These are phyloP conservation scores for Hedya salicella DNA, from an alignment of 2,888 invertebrate species.

Conservation along the genomic window DNA sequence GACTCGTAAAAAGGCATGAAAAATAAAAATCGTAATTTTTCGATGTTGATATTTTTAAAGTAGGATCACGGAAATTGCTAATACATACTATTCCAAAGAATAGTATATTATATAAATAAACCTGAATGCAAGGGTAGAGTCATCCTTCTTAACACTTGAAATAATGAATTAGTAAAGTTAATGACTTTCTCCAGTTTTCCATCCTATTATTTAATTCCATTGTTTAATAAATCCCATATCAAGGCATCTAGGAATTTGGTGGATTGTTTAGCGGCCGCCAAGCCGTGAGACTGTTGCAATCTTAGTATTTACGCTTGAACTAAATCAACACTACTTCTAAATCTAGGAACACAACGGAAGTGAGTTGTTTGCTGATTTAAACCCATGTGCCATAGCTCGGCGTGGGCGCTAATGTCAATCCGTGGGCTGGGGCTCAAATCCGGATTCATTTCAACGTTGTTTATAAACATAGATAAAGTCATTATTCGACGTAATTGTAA, in stretches of 20 bases:
- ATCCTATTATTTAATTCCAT: too few relatives aligned
- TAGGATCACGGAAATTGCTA: too few relatives aligned
- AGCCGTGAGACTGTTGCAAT: constrained; percentile 9
- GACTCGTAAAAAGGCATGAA: too few relatives aligned
- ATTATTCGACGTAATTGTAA: not conserved
- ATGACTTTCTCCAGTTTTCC: too few relatives aligned
- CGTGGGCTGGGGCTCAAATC: constrained; percentile 15
- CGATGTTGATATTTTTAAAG: too few relatives aligned
- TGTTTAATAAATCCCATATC: not conserved
- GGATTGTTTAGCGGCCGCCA: constrained; percentile 9
- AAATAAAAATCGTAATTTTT: too few relatives aligned
- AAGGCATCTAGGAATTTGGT: not conserved
- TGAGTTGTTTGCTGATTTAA: constrained; percentile 73
- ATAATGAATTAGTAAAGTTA: too few relatives aligned
- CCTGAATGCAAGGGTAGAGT: too few relatives aligned
- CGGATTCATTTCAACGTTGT: constrained; percentile 15
- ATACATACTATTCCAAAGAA: too few relatives aligned
- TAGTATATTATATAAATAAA: too few relatives aligned
- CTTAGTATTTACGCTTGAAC: constrained; percentile 10
- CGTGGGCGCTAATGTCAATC: constrained; percentile 59
- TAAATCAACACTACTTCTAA: constrained; percentile 18
- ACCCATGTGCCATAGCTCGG: constrained; percentile 61
- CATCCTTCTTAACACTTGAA: too few relatives aligned
- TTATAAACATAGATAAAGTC: constrained; percentile 18
- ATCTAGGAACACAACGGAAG: constrained; percentile 62